Evolutionary conservation across 2,888 invertebrate genomes (phyloP).

Genomic region (Agelastica alni): DNA sequence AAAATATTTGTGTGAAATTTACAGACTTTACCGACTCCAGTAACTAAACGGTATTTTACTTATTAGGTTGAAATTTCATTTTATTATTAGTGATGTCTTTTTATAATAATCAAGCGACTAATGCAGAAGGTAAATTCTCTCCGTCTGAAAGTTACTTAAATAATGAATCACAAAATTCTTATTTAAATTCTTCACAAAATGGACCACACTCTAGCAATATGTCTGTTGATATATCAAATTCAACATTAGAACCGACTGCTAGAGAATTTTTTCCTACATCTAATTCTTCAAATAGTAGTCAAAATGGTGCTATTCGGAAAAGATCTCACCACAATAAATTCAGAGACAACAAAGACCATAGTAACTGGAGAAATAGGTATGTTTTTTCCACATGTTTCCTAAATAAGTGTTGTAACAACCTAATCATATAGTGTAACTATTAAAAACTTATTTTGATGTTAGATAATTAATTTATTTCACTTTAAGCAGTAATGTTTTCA

Average conservation of each 20-base stretch:
- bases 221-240: slow-evolving; percentile 21
- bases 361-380: slow-evolving; percentile 21
- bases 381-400: too few relatives aligned
- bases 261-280: slow-evolving; percentile 35
- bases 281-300: slow-evolving; percentile 4
- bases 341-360: slow-evolving; percentile 20
- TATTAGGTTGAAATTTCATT: too few relatives aligned
- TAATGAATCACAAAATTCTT: slow-evolving; percentile 9
- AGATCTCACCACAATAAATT: slow-evolving; percentile 28
- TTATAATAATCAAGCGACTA: slow-evolving; percentile 18
- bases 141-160: slow-evolving; percentile 10
- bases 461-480: too few relatives aligned
- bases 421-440: too few relatives aligned
- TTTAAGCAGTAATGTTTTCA: too few relatives aligned
- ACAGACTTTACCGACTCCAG: too few relatives aligned
- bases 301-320: slow-evolving; percentile 35
- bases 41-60: too few relatives aligned
- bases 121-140: slow-evolving; percentile 6
- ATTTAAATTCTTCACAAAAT: not conserved
- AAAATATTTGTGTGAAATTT: slow-evolving; percentile 8
- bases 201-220: not conserved
- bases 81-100: slow-evolving; percentile 22
- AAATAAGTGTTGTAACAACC: too few relatives aligned
- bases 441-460: too few relatives aligned
- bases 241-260: slow-evolving; percentile 36